phyloP scores from a whole-genome alignment of 2,113 vertebrate species.

The Acanthisitta chloris region DNA sequence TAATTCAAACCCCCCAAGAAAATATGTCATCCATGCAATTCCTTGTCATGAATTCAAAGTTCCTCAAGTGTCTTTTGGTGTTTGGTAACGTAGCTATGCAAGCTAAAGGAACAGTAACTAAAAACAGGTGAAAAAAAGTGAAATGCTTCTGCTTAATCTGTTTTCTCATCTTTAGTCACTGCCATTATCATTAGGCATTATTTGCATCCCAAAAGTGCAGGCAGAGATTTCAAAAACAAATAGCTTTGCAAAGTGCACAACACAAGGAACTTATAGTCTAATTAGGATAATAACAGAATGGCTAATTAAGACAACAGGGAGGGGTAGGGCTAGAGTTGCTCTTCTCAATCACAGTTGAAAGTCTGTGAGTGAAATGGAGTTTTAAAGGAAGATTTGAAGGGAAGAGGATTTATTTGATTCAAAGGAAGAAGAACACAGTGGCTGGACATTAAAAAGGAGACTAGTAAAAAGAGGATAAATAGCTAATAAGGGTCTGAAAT shows the following conservation, averaged over 20 bases:
- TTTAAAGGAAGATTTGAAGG: background rate
- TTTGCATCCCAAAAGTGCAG: background rate
- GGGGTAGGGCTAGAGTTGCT: background rate
- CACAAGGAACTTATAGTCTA: background rate
- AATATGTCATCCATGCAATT: background rate
- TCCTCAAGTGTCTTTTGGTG: background rate
- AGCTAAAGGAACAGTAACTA: background rate
- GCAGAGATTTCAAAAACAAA: background rate
- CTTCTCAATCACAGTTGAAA: constrained; percentile 23
- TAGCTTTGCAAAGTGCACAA: background rate
- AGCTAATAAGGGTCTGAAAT: background rate
- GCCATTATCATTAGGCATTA: background rate
- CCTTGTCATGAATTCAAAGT: background rate
- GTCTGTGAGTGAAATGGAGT: background rate
- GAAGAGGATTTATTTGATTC: background rate
- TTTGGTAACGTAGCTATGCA: background rate
- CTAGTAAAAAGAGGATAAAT: background rate
- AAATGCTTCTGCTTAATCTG: no score
- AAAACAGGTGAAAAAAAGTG: no score
- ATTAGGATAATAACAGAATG: background rate
- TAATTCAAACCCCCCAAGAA: background rate
- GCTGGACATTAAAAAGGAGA: background rate
- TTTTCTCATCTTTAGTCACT: background rate
- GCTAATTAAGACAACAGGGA: background rate
- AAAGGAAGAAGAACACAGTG: background rate